Evolutionary conservation across 2,888 invertebrate species (phyloP).

Genomic region (Sturmia bella): DNA sequence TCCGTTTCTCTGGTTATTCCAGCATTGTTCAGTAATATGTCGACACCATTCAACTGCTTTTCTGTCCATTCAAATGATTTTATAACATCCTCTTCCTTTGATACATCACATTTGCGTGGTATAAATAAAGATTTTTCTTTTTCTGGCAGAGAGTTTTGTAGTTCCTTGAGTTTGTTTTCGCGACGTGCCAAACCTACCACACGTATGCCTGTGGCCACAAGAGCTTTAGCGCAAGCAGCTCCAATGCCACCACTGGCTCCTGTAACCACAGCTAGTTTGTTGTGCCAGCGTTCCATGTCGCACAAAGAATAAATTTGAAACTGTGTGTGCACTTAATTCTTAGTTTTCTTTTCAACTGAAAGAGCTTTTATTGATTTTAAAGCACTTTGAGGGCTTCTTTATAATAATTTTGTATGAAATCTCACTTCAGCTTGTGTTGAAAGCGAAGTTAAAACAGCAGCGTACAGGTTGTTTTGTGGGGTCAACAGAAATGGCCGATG

Average conservation of each 20-base stretch:
- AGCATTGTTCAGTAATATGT: conserved; percentile 85
- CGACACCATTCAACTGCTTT: conserved; percentile 83
- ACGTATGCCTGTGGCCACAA: conserved; percentile 83
- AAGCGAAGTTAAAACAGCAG: not conserved
- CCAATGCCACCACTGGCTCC: conserved; percentile 86
- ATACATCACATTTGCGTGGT: conserved; percentile 83
- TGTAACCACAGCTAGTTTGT: conserved; percentile 85
- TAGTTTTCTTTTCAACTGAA: not conserved
- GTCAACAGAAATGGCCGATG: too few relatives aligned
- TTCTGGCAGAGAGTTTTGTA: conserved; percentile 74
- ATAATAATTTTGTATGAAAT: not conserved
- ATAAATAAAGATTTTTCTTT: conserved; percentile 79
- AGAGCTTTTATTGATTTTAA: conserved; percentile 45
- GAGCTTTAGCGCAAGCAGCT: conserved; percentile 82
- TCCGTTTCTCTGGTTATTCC: conserved; percentile 79
- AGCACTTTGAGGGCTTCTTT: conserved; percentile 52
- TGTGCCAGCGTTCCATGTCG: conserved; percentile 84
- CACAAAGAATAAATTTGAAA: conserved; percentile 3
- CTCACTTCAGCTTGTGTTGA: not conserved
- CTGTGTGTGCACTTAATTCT: not conserved
- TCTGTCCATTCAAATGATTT: conserved; percentile 83
- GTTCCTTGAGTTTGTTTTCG: conserved; percentile 79
- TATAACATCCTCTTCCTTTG: conserved; percentile 84
- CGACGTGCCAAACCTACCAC: conserved; percentile 84
- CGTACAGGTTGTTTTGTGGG: too few relatives aligned